These are phyloP conservation scores for Apamea epomidion DNA, from an alignment of 2,888 invertebrate genomes.

Conservation along the genomic window DNA sequence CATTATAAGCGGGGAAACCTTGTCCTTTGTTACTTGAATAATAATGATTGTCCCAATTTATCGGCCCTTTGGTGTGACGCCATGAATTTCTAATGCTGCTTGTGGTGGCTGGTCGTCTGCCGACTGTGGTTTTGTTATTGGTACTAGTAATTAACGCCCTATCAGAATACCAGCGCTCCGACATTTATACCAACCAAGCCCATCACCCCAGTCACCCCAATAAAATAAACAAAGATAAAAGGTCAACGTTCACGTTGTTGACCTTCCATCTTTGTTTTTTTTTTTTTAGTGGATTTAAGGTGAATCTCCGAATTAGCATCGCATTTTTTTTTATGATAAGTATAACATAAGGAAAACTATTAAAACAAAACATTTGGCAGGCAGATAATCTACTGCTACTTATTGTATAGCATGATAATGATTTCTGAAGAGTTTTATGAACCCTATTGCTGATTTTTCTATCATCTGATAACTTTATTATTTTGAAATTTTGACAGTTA, in stretches of 20 bases:
- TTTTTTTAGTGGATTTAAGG: background rate
- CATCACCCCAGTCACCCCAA: too few species aligned
- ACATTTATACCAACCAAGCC: too few species aligned
- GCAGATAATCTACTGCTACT: background rate
- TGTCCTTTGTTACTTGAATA: constrained; percentile 40
- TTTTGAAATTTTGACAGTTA: too few species aligned
- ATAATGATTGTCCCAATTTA: constrained; percentile 41
- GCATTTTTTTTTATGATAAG: background rate
- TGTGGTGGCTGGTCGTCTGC: too few species aligned
- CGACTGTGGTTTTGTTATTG: too few species aligned
- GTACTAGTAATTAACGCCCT: too few species aligned
- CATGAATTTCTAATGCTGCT: constrained; percentile 44
- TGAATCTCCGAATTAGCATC: background rate
- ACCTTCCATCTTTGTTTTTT: background rate
- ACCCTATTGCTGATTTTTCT: too few species aligned
- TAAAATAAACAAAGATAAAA: too few species aligned
- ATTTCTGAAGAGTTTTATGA: too few species aligned
- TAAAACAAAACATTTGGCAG: background rate
- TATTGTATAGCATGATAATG: background rate
- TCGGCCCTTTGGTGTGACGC: constrained; percentile 35
- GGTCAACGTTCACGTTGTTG: too few species aligned
- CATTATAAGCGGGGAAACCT: constrained; percentile 17
- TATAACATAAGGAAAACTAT: background rate
- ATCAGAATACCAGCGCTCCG: too few species aligned
- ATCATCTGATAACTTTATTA: too few species aligned